These are phyloP conservation scores for Helleia helle DNA, from an alignment of 2,888 invertebrate species.

Conservation along the genomic window DNA sequence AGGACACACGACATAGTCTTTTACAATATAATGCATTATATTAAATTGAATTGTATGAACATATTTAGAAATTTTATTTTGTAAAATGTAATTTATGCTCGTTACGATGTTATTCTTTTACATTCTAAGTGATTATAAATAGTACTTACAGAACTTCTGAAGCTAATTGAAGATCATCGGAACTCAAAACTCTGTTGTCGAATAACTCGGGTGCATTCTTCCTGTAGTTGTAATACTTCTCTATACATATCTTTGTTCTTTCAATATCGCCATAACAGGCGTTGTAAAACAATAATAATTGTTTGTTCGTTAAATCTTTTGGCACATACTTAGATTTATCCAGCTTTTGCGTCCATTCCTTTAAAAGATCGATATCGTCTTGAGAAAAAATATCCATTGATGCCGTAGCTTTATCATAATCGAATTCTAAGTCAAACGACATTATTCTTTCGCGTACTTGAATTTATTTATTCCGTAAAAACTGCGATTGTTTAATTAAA, in stretches of 20 bases:
- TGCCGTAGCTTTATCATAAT: constrained; percentile 51
- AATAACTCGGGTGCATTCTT: constrained; percentile 77
- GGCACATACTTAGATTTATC: constrained; percentile 67
- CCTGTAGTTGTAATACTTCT: constrained; percentile 74
- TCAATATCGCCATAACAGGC: constrained; percentile 77
- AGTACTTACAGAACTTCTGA: constrained; percentile 70
- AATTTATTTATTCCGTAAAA: constrained; percentile 33
- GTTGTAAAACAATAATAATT: constrained; percentile 77
- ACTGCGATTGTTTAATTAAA: constrained; percentile 28
- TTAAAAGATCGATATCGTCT: constrained; percentile 55
- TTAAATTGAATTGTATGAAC: too few species aligned
- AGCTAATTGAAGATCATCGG: constrained; percentile 57
- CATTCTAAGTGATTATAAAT: constrained; percentile 4
- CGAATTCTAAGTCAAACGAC: constrained; percentile 55
- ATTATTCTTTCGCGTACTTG: constrained; percentile 33
- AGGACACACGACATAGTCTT: too few species aligned
- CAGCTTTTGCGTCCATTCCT: constrained; percentile 58
- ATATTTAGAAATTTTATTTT: too few species aligned
- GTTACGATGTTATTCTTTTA: neutral
- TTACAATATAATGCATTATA: too few species aligned
- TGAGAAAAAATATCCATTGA: constrained; percentile 66
- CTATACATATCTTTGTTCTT: constrained; percentile 76
- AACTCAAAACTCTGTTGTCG: constrained; percentile 67
- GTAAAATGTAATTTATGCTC: too few species aligned
- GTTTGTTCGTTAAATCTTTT: constrained; percentile 71